Conservation (phyloP, 92 coral and sea anemone genomes). For the Plumapathes pennacea region DNA sequence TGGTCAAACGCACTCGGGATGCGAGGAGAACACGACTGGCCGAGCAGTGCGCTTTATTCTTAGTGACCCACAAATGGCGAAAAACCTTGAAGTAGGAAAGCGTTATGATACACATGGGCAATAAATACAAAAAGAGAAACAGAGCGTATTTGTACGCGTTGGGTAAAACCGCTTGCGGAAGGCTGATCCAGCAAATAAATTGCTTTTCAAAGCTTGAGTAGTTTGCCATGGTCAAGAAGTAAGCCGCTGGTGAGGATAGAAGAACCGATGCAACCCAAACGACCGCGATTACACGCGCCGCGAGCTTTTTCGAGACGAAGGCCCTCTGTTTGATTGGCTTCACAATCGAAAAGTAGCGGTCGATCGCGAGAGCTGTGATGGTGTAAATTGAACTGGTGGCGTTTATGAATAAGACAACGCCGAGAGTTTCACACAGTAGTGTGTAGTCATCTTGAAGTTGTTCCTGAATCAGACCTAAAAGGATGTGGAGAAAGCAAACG, state of each 20-base stretch:
- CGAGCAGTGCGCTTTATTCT: conserved; percentile 2
- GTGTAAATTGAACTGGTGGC: conserved; percentile 64
- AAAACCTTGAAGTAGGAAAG: conserved; percentile 13
- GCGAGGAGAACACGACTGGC: conserved; percentile 37
- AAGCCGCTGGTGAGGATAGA: conserved; percentile 25
- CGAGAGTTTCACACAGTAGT: conserved; percentile 38
- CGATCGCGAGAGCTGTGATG: conserved; percentile 48
- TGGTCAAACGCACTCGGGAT: conserved; percentile 59
- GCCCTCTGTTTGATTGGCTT: conserved; percentile 51
- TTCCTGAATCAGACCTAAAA: conserved; percentile 9
- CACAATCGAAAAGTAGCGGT: conserved; percentile 53
- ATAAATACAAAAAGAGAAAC: conserved; percentile 44
- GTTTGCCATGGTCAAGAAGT: conserved; percentile 12
- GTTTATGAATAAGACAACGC: conserved; percentile 32
- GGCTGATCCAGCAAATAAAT: conserved; percentile 63
- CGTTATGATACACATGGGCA: conserved; percentile 47
- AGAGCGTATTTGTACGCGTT: conserved; percentile 31
- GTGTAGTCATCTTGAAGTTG: not conserved
- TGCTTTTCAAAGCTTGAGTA: conserved; percentile 3
- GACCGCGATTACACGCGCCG: conserved; percentile 39
- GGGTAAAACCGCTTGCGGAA: conserved; percentile 44
- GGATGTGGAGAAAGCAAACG: conserved; percentile 47
- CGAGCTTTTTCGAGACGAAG: conserved; percentile 20
- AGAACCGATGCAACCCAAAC: conserved; percentile 45
- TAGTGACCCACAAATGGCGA: conserved; percentile 48